These are phyloP conservation scores for Casuarius casuarius DNA, from an alignment of 2,113 vertebrate genomes.

Conservation along the genomic window DNA sequence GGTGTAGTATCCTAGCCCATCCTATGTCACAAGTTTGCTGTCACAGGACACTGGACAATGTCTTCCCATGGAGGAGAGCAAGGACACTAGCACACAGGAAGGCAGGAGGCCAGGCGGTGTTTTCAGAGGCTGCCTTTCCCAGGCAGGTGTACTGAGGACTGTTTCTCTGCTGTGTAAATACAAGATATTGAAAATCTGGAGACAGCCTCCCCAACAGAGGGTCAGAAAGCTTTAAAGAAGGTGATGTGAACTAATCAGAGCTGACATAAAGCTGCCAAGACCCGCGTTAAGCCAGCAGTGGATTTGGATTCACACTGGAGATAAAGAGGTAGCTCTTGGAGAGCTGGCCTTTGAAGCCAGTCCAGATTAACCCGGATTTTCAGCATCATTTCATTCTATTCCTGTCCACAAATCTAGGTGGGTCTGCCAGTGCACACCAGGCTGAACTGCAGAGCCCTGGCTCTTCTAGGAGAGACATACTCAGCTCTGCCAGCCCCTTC, in stretches of 20 bases:
- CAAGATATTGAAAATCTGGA: background rate
- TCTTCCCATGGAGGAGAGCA: background rate
- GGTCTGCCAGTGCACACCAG: background rate
- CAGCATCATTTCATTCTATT: conserved; percentile 57
- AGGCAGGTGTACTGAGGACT: background rate
- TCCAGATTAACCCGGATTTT: conserved; percentile 58
- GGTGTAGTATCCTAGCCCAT: background rate
- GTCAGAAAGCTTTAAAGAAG: conserved; percentile 14
- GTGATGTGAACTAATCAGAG: conserved; percentile 54
- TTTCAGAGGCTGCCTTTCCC: background rate
- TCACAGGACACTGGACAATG: background rate
- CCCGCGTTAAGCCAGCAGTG: conserved; percentile 24
- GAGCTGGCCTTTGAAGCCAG: background rate
- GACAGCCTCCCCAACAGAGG: background rate
- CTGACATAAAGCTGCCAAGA: conserved; percentile 15
- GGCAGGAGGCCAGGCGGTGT: background rate
- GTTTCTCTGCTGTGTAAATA: background rate
- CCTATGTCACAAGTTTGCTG: fast-evolving
- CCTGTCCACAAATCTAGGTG: background rate
- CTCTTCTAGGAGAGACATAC: background rate
- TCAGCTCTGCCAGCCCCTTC: background rate
- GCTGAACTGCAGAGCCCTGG: background rate
- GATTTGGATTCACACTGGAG: conserved; percentile 58
- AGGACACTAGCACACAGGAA: background rate
- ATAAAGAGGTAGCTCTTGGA: conserved; percentile 9